Evolutionary conservation across 2,113 vertebrate species (phyloP).

Genomic region (Pterocles burchelli): DNA sequence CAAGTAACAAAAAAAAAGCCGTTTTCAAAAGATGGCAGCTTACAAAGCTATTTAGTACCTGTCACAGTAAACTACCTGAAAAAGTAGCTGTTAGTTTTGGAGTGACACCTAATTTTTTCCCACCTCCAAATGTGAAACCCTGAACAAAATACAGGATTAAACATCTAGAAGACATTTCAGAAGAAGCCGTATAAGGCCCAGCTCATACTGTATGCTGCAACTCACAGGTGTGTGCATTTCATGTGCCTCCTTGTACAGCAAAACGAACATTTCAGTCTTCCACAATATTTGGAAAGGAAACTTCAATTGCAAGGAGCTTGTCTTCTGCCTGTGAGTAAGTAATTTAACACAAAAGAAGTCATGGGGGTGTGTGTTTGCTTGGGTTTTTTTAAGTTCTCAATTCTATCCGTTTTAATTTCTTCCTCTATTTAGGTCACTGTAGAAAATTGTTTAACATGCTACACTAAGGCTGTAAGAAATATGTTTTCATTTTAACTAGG

Average conservation of each 20-base stretch:
- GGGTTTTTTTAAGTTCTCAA: neutral
- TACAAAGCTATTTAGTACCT: neutral
- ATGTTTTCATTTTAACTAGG: neutral
- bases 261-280: neutral
- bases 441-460: neutral
- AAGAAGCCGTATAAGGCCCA: neutral
- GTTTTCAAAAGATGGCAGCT: neutral
- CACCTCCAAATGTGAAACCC: neutral
- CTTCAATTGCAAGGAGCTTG: neutral
- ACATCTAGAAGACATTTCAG: neutral
- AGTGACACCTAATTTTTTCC: neutral
- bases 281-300: neutral
- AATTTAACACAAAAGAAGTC: neutral
- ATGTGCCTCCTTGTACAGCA: neutral
- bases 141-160: neutral
- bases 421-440: neutral
- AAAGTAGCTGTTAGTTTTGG: neutral
- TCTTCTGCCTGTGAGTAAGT: neutral
- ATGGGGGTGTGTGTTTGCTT: fast-evolving
- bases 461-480: neutral
- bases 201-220: neutral
- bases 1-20: neutral
- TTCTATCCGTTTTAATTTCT: neutral
- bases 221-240: neutral
- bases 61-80: neutral